Evolutionary conservation across 2,113 vertebrate genomes (phyloP).

Genomic region (Siniperca knerii): DNA sequence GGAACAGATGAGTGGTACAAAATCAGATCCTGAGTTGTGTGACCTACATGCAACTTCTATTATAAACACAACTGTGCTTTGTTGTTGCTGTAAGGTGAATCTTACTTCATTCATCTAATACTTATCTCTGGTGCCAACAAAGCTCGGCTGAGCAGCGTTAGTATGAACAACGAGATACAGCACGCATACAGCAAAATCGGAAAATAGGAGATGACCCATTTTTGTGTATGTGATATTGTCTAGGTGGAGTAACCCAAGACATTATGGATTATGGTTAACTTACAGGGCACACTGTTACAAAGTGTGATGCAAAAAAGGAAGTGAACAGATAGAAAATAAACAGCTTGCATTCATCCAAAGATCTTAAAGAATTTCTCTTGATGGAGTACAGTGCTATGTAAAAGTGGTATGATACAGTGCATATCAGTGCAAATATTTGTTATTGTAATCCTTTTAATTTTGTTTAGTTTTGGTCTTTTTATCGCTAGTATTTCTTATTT

Average conservation of each 20-base stretch:
- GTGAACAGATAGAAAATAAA: background rate
- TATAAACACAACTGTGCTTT: background rate
- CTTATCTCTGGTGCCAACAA: background rate
- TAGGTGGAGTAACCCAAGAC: background rate
- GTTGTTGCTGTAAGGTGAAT: background rate
- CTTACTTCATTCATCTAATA: background rate
- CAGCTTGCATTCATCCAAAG: background rate
- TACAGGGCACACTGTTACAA: background rate
- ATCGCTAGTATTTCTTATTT: too few species aligned
- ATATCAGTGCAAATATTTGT: too few species aligned
- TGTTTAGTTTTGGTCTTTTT: too few species aligned
- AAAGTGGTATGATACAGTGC: too few species aligned
- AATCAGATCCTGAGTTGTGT: background rate
- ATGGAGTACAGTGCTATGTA: too few species aligned
- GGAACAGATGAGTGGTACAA: too few species aligned
- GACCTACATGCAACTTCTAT: background rate
- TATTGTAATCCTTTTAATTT: too few species aligned
- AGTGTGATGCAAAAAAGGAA: background rate
- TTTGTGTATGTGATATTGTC: background rate
- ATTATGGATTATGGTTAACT: background rate
- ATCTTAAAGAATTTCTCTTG: too few species aligned
- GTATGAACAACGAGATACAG: background rate
- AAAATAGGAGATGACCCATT: background rate
- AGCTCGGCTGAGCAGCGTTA: background rate
- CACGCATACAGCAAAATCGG: background rate